Base-by-base conservation (phyloP, 2,797 vertebrate genomes). In the Liasis olivaceus region DNA sequence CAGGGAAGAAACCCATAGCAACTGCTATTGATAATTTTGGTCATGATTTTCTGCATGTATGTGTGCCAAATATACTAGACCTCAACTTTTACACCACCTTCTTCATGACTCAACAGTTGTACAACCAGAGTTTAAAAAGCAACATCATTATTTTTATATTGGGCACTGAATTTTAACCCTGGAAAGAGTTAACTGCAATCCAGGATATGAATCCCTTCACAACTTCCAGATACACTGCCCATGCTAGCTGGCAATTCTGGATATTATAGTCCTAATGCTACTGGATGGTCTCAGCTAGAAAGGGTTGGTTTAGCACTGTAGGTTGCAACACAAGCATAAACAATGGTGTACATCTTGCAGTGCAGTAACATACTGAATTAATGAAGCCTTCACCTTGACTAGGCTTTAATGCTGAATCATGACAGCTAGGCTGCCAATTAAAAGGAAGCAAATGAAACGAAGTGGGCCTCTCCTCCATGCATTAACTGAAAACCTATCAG, bases 401-500 rank as follows among this genome's bases (percentile, higher is more conserved):
- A 87, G 0, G 0, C 0, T 0, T 69, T 77, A 93, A 26, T 69
- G 51, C 92, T 92, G 92, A 92, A 86, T 93, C 93, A 84, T 63
- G 28, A 28, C 4, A 56, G 47, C 90, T 59, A 89, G 89, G 89
- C 91, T 92, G 93, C 93, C 94, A 93, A 93, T 72, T 47, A 64
- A 54, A 36, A 93, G 56, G 69, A 90, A 90, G 42, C 51, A 91
- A 60, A 0, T 0, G 85, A 47, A 90, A 89, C 31, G 91, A 94
- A 92, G 17, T 87, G 6, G 47, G 22, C 22, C 20, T 66, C 58
- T 93, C 93, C 92, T 64, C n/a, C 28, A 47, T 24, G 91, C 26
- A 3, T 11, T 3, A 12, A 91, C 91, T 1, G 89, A 93, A 96
- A 95, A 95, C 92, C 54, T 90, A 96, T 91, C 95, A 94, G 91